Evolutionary conservation across 2,797 vertebrate genomes (phyloP), one percentile per base, ranked within the genome.

Genomic region (Hypotaenidia philippensis): DNA sequence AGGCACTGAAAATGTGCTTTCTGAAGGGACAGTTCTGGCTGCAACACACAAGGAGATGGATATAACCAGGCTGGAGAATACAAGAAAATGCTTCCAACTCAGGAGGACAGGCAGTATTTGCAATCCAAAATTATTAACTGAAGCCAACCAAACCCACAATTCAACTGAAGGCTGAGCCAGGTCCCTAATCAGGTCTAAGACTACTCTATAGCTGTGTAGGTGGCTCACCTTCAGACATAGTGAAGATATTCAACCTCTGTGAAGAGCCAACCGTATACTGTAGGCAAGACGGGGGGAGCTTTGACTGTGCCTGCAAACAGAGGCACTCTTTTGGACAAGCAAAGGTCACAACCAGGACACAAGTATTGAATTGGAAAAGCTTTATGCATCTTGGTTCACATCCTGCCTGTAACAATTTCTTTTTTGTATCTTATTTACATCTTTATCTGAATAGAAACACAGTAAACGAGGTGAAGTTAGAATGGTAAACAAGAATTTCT

Each of bases 401-500:
- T 94, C 92, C 79, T 5, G 47, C 66, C 91, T 12, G 1, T 5
- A 74, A 89, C 95, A 91, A 87, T 93, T 79, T 93, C 91, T 88
- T 41, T 78, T 91, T 65, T 91, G 9, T 82, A 50, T 64, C 87
- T 88, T 94, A 92, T 94, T 95, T 94, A 85, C 85, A 63, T 91
- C 83, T 61, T 77, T 27, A 44, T 70, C 74, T 84, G 85, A 94
- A 92, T 11, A 90, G 94, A 88, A 96, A 26, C 56, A 9, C 78
- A 82, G 66, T 10, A 66, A 83, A 69, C 14, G 81, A 81, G 74
- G 80, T 59, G 18, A 69, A 60, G 82, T n/a, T 65, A 11, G 68
- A 92, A 52, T 2, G 32, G 74, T 74, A 93, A 96, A 96, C 90
- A 94, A 82, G 18, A 91, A 66, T 79, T 91, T 44, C 76, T 90